phyloP scores from a whole-genome alignment of 2,113 vertebrate species.

The Helogale parvula region DNA sequence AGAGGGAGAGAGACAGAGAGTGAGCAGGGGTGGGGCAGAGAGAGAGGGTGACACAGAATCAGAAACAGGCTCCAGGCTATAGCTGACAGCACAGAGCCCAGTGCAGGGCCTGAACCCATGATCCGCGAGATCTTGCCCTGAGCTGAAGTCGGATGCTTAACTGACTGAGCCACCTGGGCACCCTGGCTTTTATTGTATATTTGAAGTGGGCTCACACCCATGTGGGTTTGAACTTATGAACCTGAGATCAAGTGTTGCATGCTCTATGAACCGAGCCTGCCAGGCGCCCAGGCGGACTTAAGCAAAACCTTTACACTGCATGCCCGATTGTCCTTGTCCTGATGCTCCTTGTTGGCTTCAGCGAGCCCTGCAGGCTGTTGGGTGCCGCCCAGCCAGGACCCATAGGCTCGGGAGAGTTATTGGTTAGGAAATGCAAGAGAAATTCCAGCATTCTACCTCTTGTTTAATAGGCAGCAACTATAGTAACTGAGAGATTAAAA shows the following conservation, averaged over 20 bases:
- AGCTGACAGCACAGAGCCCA: too few species aligned
- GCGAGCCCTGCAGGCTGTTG: not conserved
- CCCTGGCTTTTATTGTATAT: not conserved
- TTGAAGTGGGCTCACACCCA: not conserved
- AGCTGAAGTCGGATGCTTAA: too few species aligned
- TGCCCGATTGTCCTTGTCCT: not conserved
- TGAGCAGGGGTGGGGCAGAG: too few species aligned
- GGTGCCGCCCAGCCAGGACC: not conserved
- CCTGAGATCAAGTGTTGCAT: not conserved
- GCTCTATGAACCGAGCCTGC: not conserved
- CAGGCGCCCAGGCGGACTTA: not conserved
- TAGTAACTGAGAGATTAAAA: not conserved
- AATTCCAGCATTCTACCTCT: not conserved
- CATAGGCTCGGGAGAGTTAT: not conserved
- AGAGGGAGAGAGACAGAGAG: too few species aligned
- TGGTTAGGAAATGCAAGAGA: not conserved
- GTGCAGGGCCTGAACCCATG: too few species aligned
- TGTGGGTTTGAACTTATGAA: not conserved
- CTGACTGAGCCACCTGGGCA: too few species aligned
- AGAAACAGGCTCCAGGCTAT: too few species aligned
- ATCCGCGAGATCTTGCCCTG: too few species aligned
- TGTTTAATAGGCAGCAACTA: not conserved
- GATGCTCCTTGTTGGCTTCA: not conserved
- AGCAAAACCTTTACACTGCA: not conserved
- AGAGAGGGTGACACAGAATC: too few species aligned